A percentile compares a stretch with the other conserved stretches of the same genome.
phyloP scores from a whole-genome alignment of 2,113 vertebrate species.

The Petrocephalus microphthalmus region DNA sequence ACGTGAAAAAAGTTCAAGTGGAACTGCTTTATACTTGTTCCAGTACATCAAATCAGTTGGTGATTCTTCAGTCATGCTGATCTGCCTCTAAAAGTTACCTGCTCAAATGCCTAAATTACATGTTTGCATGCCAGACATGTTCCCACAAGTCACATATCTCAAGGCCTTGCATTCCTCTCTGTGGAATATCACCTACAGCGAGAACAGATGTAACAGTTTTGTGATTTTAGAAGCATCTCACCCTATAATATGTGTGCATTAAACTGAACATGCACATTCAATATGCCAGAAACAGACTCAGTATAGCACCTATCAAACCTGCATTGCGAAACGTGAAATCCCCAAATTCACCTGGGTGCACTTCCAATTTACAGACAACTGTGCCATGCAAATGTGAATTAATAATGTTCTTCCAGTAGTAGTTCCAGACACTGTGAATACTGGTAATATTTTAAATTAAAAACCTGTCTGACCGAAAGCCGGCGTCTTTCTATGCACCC shows the following conservation, averaged over 20 bases:
- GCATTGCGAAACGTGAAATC: background rate
- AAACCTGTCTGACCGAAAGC: background rate
- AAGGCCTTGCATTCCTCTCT: conserved; percentile 6
- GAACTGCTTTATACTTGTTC: background rate
- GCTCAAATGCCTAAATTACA: background rate
- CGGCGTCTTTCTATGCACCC: background rate
- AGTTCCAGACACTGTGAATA: background rate
- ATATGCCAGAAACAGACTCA: background rate
- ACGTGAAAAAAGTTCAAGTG: background rate
- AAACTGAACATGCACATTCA: background rate
- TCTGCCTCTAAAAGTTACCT: background rate
- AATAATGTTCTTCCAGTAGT: background rate
- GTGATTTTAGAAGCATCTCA: background rate
- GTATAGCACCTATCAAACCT: background rate
- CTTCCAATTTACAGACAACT: background rate
- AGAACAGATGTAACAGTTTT: background rate
- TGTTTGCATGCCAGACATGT: background rate
- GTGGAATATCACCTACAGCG: background rate
- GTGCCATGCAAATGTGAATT: background rate
- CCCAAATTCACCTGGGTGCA: background rate
- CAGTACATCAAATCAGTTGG: background rate
- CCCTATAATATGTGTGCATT: background rate
- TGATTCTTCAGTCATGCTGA: background rate
- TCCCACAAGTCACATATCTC: background rate
- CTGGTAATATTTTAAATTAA: background rate